phyloP scores from a whole-genome alignment of 2,113 vertebrate genomes.

The Triplophysa siluroides region DNA sequence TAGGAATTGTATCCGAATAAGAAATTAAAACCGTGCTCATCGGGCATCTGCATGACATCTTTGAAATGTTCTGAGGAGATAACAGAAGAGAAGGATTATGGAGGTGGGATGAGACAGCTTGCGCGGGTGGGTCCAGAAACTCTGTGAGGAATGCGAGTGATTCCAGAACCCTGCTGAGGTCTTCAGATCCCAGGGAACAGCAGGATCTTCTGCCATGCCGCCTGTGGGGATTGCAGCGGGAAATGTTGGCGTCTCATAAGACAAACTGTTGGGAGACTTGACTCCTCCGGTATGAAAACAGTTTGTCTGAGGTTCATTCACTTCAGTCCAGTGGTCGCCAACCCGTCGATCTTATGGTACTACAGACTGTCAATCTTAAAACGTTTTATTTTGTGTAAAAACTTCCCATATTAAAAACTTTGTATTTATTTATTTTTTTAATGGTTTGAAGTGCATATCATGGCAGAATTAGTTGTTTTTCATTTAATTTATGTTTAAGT shows the following conservation, averaged over 20 bases:
- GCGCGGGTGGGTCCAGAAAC: neutral
- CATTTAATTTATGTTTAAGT: too few relatives aligned
- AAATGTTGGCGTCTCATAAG: neutral
- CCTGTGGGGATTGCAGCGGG: neutral
- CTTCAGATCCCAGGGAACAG: constrained; percentile 16
- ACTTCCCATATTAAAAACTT: too few relatives aligned
- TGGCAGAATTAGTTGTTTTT: too few relatives aligned
- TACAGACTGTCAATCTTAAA: too few relatives aligned
- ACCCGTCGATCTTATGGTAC: too few relatives aligned
- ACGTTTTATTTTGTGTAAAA: too few relatives aligned
- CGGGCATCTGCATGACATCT: too few relatives aligned
- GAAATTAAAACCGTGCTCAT: too few relatives aligned
- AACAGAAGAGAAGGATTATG: neutral
- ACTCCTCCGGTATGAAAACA: neutral
- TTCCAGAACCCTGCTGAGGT: neutral
- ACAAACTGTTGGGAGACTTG: neutral
- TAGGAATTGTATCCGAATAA: too few relatives aligned
- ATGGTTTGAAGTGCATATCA: too few relatives aligned
- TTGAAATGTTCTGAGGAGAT: neutral
- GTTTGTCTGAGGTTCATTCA: constrained; percentile 1
- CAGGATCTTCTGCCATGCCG: neutral
- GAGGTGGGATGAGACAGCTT: neutral
- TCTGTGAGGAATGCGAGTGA: neutral
- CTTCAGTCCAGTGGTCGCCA: too few relatives aligned
- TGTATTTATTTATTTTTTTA: too few relatives aligned